Evolutionary conservation across 2,113 vertebrate species (phyloP).

Genomic region (Hyperoodon ampullatus): DNA sequence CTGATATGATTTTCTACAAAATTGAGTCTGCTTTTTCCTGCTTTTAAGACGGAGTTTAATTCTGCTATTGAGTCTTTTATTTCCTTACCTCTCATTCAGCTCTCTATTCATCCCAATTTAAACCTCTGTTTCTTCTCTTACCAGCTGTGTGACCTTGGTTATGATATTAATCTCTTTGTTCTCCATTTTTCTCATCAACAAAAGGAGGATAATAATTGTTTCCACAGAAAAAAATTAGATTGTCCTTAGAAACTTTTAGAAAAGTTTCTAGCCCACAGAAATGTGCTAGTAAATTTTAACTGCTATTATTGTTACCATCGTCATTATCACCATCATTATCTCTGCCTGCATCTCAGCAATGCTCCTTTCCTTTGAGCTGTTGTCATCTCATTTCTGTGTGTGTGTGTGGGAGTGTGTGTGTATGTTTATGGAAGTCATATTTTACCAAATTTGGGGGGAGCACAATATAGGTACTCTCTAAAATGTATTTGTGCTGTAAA

Average conservation of each 20-base stretch:
- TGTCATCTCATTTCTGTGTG: background rate
- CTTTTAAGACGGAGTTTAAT: background rate
- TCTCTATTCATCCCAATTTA: background rate
- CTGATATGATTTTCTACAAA: constrained; percentile 2
- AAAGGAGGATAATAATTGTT: background rate
- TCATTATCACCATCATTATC: background rate
- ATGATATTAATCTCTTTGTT: background rate
- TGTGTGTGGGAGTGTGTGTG: background rate
- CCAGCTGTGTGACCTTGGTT: background rate
- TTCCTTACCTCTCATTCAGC: background rate
- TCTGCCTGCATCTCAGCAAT: background rate
- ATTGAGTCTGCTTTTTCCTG: background rate
- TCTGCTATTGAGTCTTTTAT: background rate
- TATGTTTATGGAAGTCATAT: background rate
- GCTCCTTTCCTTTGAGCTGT: background rate
- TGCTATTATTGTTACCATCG: background rate
- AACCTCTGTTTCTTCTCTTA: background rate
- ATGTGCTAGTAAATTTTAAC: background rate
- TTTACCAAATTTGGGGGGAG: background rate
- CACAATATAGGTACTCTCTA: background rate
- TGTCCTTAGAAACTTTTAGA: background rate
- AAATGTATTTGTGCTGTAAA: background rate
- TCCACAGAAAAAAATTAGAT: background rate
- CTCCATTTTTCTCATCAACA: background rate
- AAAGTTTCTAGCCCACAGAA: background rate